Evolutionary conservation across 2,113 vertebrate genomes (phyloP).

Genomic region (Acanthochromis polyacanthus): DNA sequence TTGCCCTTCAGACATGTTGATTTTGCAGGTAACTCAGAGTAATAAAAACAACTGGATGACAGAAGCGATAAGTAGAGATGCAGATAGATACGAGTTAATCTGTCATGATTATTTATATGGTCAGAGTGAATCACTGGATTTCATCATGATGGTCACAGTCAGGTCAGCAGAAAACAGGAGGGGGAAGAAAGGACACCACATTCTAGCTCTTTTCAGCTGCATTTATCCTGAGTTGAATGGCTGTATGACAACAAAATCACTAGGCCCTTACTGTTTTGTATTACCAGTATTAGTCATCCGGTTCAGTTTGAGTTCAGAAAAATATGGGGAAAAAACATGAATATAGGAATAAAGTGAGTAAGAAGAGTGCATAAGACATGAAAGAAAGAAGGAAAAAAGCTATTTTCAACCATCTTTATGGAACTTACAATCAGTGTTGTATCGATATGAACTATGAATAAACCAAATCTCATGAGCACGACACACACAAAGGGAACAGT

Average conservation of each 20-base stretch:
- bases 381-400: background rate
- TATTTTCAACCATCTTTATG: too few species aligned
- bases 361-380: too few species aligned
- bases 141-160: constrained; percentile 41
- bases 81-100: background rate
- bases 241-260: background rate
- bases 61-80: background rate
- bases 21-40: background rate
- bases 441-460: background rate
- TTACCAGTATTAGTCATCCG: too few species aligned
- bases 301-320: background rate
- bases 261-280: too few species aligned
- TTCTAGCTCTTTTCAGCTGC: background rate
- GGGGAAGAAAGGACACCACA: constrained; percentile 18
- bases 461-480: background rate
- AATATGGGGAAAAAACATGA: background rate
- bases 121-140: constrained; percentile 14
- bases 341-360: background rate
- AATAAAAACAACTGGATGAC: background rate
- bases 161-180: constrained; percentile 6
- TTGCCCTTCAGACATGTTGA: background rate
- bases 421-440: background rate
- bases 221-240: background rate
- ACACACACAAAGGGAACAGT: background rate
- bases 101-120: background rate